Evolutionary conservation across 37 sponge, comb jelly and placozoan species (phyloP).

Genomic region (Ianthella basta): DNA sequence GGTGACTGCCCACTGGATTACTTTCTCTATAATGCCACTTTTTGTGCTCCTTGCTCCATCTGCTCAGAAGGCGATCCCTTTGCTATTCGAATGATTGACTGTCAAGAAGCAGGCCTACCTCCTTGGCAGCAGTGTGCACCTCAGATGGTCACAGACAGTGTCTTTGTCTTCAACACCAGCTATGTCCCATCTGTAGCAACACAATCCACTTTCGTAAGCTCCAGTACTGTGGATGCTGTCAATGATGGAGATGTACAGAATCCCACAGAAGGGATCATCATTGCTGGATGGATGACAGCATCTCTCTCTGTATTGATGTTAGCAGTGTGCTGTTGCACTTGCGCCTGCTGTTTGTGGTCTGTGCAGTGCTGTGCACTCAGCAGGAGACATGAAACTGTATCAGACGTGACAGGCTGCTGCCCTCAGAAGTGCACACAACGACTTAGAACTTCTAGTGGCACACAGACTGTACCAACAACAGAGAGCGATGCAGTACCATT

Average conservation of each 20-base stretch:
- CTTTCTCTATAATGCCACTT: neutral
- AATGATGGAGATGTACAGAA: neutral
- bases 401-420: no score
- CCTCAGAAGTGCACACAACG: no score
- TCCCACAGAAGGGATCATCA: neutral
- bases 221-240: neutral
- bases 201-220: neutral
- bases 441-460: no score
- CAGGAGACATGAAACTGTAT: no score
- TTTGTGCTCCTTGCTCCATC: neutral
- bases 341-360: no score
- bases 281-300: neutral
- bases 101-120: constrained; percentile 5
- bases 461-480: no score
- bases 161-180: neutral
- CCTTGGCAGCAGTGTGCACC: constrained; percentile 1
- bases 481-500: no score
- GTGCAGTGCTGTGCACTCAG: no score
- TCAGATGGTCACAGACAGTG: neutral
- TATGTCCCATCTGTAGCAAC: constrained; percentile 10
- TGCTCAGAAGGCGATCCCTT: constrained; percentile 3
- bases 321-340: no score
- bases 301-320: neutral
- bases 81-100: constrained; percentile 15
- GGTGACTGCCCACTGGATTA: neutral